phyloP scores from a whole-genome alignment of 2,888 invertebrate species.

The Tenthredo mesomela region DNA sequence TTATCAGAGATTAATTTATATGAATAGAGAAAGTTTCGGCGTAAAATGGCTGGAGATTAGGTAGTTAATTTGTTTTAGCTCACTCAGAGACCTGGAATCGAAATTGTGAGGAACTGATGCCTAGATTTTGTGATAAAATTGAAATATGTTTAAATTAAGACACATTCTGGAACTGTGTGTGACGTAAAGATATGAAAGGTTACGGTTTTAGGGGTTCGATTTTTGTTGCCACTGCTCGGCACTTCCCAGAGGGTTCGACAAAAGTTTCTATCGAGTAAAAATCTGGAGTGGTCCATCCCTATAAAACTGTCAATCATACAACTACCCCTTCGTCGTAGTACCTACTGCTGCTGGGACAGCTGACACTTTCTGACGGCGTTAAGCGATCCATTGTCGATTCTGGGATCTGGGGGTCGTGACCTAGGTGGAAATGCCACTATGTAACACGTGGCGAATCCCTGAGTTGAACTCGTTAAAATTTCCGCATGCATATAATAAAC shows the following conservation, averaged over 20 bases:
- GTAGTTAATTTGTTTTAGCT: neutral
- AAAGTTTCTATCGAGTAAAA: slow-evolving; percentile 43
- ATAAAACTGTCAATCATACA: slow-evolving; percentile 75
- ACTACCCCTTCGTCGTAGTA: slow-evolving; percentile 60
- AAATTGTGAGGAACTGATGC: neutral
- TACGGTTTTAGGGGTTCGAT: neutral
- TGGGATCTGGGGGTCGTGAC: neutral
- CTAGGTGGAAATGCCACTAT: slow-evolving; percentile 2
- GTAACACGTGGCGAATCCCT: slow-evolving; percentile 33
- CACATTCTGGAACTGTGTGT: neutral
- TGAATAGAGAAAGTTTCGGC: neutral
- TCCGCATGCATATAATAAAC: slow-evolving; percentile 59
- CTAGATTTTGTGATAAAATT: neutral
- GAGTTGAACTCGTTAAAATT: slow-evolving; percentile 61
- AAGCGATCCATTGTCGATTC: slow-evolving; percentile 72
- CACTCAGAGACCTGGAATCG: neutral
- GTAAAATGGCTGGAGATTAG: neutral
- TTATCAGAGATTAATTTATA: neutral
- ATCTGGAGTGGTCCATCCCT: slow-evolving; percentile 60
- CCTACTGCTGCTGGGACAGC: slow-evolving; percentile 65
- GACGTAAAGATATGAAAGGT: neutral
- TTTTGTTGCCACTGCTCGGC: neutral
- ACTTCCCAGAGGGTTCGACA: neutral
- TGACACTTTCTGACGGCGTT: slow-evolving; percentile 70
- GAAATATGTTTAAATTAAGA: neutral